Percentiles rank a stretch among this genome's conserved stretches.
These are phyloP conservation scores for Rafetus swinhoei DNA, from an alignment of 2,113 vertebrate genomes.

Conservation along the genomic window DNA sequence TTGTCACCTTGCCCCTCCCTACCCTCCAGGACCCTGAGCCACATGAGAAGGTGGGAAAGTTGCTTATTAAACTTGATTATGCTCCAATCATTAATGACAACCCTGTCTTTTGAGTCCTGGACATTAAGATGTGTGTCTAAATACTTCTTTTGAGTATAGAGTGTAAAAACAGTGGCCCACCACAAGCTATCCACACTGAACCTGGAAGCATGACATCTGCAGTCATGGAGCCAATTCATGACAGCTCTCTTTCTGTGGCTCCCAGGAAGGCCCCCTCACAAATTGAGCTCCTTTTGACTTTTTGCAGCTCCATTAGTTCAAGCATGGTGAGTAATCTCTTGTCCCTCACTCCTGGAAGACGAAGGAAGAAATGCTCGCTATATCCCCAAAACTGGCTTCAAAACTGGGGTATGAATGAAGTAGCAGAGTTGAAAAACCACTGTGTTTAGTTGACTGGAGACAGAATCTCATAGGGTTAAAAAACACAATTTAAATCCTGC, in stretches of 20 bases:
- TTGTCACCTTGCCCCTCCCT: neutral
- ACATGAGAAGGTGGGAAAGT: neutral
- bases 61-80: rapidly evolving
- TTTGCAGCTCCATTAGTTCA: neutral
- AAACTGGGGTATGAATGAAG: neutral
- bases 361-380: neutral
- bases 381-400: neutral
- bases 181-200: neutral
- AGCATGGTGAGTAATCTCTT: neutral
- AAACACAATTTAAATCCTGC: neutral
- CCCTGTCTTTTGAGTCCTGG: neutral
- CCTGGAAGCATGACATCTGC: neutral
- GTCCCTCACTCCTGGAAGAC: neutral
- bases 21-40: neutral
- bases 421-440: neutral
- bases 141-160: neutral
- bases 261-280: neutral
- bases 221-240: neutral
- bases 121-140: neutral
- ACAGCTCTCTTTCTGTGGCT: neutral
- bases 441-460: neutral
- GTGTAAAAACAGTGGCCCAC: neutral
- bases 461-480: neutral
- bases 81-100: neutral
- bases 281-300: neutral